Base-by-base conservation (phyloP, 2,888 invertebrate genomes). In the Malachius bipustulatus region DNA sequence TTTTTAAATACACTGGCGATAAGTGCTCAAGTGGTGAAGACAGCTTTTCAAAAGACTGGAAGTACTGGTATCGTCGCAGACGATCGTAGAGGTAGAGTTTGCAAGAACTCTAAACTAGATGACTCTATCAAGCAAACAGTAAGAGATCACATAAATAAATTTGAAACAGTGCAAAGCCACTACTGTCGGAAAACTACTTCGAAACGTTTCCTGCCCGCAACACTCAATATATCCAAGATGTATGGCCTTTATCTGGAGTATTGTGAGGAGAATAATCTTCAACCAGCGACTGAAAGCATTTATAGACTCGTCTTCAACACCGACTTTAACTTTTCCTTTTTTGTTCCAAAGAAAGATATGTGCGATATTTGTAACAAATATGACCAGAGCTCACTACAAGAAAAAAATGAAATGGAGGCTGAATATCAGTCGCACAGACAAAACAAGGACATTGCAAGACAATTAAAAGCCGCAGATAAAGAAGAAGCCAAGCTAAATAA, bases 301-400 rank as follows among this genome's bases (percentile, higher is more conserved):
- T 34, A 28, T 27, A 12, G 34, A 8, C 3, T 8, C 3, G 27
- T 34, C n/a, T 28, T 34, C n/a, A 28, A 28, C 4, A 10, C 3
- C n/a, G 34, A 34, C 26, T 34, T 27, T 10, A 34, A 34, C 11
- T 14, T 34, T 4, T 12, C 14, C 3, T 34, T 34, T 27, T 28
- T 28, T 27, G 14, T 27, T 14, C 34, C 28, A 11, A 34, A 34
- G 15, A 34, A 34, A 28, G 14, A 34, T 34, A 3, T n/a, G n/a
- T n/a, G n/a, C n/a, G n/a, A n/a, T n/a, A n/a, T n/a, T n/a, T n/a
- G n/a, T n/a, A n/a, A n/a, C n/a, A n/a, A 6, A 24, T 19, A 12
- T 12, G 11, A 24, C 4, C 10, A 6, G 12, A 24, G 26, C 4
- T 11, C 9, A 24, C n/a, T 3, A 14, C 12, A 19, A 16, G 15